Evolutionary conservation across 2,888 invertebrate species (phyloP), one percentile per base, ranked within the genome.

Genomic region (Callinectes sapidus): DNA sequence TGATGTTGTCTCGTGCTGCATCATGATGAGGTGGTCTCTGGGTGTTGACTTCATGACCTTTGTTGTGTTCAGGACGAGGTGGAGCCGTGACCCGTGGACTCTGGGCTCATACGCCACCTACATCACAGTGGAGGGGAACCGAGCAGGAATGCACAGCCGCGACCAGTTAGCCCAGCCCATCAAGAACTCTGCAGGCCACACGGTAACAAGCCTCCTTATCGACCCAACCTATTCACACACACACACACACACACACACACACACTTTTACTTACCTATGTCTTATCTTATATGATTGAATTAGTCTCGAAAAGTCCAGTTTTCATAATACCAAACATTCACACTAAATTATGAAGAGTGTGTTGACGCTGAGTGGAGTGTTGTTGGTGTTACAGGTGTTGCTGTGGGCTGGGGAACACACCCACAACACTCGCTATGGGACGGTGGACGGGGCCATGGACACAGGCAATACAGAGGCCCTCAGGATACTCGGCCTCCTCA

Each of bases 391-490:
- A 23, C 88, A 95, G 95, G 92, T 95, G 8, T 87, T 95, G 13
- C 94, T 95, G 89, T 95, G 95, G 95, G 95, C 95, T 87, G 95
- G 95, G 32, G 95, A 95, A 95, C 95, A 95, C 10, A 95, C 95
- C 32, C 95, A 95, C 93, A 92, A 94, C 39, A 95, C 97, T 94
- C 96, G 96, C 95, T 97, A 97, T 95, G 96, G 97, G 0, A 97
- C 97, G 0, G 97, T 97, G 0, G 97, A 97, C 95, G 97, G 97
- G 0, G 98, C 98, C 18, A 89, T 92, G 92, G 97, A 97, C 95
- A 96, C 97, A 18, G 98, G 98, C 0, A 97, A 97, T 95, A 96
- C 97, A 66, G 97, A 97, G 95, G 97, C 97, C 18, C 81, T 32
- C 39, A 91, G 86, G 39, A 48, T 91, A 2, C 42, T 61, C n/a